These are phyloP conservation scores for Caenorhabditis zanzibari DNA, from an alignment of 2,888 invertebrate species.

Conservation along the genomic window DNA sequence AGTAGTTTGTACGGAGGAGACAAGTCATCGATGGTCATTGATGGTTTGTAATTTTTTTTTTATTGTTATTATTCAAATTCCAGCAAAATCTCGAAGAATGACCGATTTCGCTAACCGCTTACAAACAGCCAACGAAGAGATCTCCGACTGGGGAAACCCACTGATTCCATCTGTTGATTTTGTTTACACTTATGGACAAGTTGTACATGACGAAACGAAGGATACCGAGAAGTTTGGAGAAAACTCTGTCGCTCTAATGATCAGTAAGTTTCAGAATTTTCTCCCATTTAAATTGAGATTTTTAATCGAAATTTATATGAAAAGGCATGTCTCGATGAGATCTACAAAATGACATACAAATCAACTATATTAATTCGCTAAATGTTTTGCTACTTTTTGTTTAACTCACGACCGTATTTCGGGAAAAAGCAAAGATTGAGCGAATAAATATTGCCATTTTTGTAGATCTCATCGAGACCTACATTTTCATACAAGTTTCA, in stretches of 20 bases:
- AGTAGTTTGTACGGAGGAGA: conserved; percentile 48
- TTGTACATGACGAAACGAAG: conserved; percentile 57
- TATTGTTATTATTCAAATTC: not conserved
- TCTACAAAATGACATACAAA: too few species aligned
- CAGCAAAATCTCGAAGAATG: conserved; percentile 48
- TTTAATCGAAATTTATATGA: not conserved
- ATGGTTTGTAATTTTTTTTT: conserved; percentile 30
- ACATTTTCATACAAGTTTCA: too few species aligned
- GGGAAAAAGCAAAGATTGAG: too few species aligned
- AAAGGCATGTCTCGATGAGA: too few species aligned
- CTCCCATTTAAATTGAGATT: too few species aligned
- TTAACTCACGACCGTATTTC: too few species aligned
- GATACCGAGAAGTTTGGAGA: conserved; percentile 62
- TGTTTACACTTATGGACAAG: conserved; percentile 67
- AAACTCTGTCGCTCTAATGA: conserved; percentile 54
- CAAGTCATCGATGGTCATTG: conserved; percentile 56
- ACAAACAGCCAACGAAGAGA: conserved; percentile 38
- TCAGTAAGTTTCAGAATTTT: conserved; percentile 22
- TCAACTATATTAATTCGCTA: too few species aligned
- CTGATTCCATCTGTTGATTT: conserved; percentile 42
- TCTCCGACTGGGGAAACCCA: conserved; percentile 63
- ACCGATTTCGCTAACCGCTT: conserved; percentile 20
- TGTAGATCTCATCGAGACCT: too few species aligned
- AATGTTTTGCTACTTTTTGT: too few species aligned
- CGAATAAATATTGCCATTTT: too few species aligned